Conservation (phyloP, 1,140 invertebrate species). For the Pogonus chalceus region DNA sequence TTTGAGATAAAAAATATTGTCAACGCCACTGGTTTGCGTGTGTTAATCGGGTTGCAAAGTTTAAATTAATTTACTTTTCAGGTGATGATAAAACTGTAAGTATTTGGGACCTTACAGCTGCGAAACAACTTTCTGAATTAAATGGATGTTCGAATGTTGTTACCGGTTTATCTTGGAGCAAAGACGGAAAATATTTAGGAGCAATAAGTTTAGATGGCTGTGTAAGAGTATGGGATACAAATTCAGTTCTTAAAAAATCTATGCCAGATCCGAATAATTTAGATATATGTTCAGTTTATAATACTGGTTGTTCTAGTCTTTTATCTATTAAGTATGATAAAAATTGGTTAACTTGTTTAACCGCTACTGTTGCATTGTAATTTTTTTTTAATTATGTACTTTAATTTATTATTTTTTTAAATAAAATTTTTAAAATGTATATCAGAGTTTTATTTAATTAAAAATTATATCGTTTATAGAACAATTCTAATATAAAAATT, state of each 20-base stretch:
- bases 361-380: too few species aligned
- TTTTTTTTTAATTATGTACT: too few species aligned
- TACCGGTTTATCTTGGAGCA: constrained; percentile 50
- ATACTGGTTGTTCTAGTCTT: not conserved
- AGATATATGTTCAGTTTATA: not conserved
- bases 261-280: constrained; percentile 22
- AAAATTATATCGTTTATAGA: too few species aligned
- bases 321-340: not conserved
- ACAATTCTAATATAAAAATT: too few species aligned
- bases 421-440: too few species aligned
- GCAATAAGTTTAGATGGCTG: constrained; percentile 49
- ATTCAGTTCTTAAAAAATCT: constrained; percentile 26
- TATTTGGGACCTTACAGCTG: constrained; percentile 59
- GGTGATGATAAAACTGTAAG: constrained; percentile 52
- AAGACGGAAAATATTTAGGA: constrained; percentile 47
- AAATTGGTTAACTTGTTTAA: constrained; percentile 1
- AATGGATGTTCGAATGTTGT: constrained; percentile 50
- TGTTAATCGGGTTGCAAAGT: too few species aligned
- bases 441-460: too few species aligned
- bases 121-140: constrained; percentile 48
- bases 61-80: constrained; percentile 6
- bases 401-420: too few species aligned
- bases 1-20: too few species aligned
- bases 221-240: constrained; percentile 48
- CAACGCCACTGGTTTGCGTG: too few species aligned